A percentile compares a stretch with the other conserved stretches of the same genome.
Conservation (phyloP, 2,113 vertebrate species). For the Pangasianodon hypophthalmus region DNA sequence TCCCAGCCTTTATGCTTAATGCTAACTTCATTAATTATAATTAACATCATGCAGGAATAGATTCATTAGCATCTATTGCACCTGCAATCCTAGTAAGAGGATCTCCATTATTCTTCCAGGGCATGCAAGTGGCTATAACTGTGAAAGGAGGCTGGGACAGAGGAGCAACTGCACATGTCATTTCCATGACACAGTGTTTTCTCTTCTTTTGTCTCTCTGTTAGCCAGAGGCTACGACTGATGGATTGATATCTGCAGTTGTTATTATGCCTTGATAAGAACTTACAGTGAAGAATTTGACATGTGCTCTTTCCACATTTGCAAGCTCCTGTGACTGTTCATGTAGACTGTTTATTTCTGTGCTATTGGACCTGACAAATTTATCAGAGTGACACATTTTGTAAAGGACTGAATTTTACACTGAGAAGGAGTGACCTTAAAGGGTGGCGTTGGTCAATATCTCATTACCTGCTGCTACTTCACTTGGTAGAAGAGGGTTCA, state of each 20-base stretch:
- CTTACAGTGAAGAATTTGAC: slow-evolving; percentile 33
- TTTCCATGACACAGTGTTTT: slow-evolving; percentile 40
- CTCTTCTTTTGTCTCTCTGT: slow-evolving; percentile 17
- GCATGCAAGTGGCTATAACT: slow-evolving; percentile 10
- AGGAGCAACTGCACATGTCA: slow-evolving; percentile 32
- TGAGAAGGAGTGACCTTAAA: not conserved
- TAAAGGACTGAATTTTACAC: slow-evolving; percentile 16
- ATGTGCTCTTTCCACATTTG: slow-evolving; percentile 19
- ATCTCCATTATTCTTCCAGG: slow-evolving; percentile 46
- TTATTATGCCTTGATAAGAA: slow-evolving; percentile 37
- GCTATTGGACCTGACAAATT: not conserved
- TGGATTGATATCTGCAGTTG: slow-evolving; percentile 38
- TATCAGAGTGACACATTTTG: slow-evolving; percentile 22
- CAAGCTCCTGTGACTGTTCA: not conserved
- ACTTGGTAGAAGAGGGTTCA: not conserved
- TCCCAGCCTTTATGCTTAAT: slow-evolving; percentile 35
- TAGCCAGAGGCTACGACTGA: slow-evolving; percentile 47
- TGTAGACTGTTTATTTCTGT: not conserved
- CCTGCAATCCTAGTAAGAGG: slow-evolving; percentile 44
- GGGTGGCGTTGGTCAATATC: slow-evolving; percentile 36
- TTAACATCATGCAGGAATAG: slow-evolving; percentile 56
- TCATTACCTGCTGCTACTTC: slow-evolving; percentile 19
- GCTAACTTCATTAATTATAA: slow-evolving; percentile 58
- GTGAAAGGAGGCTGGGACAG: slow-evolving; percentile 17
- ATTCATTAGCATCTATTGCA: slow-evolving; percentile 58